These are phyloP conservation scores for Takifugu flavidus DNA, from an alignment of 2,113 vertebrate genomes.

Conservation along the genomic window DNA sequence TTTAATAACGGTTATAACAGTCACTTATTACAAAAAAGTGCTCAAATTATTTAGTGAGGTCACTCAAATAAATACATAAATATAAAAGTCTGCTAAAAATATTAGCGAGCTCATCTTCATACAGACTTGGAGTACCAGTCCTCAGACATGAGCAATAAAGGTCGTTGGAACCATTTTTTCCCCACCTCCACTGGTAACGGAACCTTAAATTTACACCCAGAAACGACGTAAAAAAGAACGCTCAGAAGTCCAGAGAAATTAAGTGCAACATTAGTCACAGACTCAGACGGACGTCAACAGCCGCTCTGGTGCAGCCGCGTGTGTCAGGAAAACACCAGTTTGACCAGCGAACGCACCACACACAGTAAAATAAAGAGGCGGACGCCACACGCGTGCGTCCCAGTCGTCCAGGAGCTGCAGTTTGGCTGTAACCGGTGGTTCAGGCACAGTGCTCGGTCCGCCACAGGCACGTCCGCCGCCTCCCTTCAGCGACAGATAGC, in stretches of 20 bases:
- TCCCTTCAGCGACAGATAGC: conserved; percentile 6
- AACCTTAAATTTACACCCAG: background rate
- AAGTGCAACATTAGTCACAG: conserved; percentile 28
- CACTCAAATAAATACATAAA: conserved; percentile 58
- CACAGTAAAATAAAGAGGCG: too few relatives aligned
- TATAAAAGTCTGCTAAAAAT: conserved; percentile 47
- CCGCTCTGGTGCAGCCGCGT: too few relatives aligned
- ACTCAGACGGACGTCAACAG: conserved; percentile 9
- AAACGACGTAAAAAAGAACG: conserved; percentile 1
- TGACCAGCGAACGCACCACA: background rate
- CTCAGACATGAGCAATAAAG: conserved; percentile 26
- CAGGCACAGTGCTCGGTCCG: conserved; percentile 3
- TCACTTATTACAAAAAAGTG: conserved; percentile 58
- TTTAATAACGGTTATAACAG: conserved; percentile 55
- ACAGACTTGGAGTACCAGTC: conserved; percentile 32
- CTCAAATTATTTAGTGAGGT: conserved; percentile 42
- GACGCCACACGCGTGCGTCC: too few relatives aligned
- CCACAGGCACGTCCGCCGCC: conserved; percentile 46
- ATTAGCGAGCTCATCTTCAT: conserved; percentile 22
- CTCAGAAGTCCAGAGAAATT: conserved; percentile 14
- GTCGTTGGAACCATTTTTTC: conserved; percentile 19
- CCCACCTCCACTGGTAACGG: background rate
- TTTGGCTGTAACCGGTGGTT: conserved; percentile 2
- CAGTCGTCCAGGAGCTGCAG: background rate
- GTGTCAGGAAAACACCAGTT: conserved; percentile 15